Percentiles rank a stretch among this genome's conserved stretches.
These are phyloP conservation scores for Cliona cf. orientalis DNA, from an alignment of 37 sponge, comb jelly and placozoan species.

Conservation along the genomic window DNA sequence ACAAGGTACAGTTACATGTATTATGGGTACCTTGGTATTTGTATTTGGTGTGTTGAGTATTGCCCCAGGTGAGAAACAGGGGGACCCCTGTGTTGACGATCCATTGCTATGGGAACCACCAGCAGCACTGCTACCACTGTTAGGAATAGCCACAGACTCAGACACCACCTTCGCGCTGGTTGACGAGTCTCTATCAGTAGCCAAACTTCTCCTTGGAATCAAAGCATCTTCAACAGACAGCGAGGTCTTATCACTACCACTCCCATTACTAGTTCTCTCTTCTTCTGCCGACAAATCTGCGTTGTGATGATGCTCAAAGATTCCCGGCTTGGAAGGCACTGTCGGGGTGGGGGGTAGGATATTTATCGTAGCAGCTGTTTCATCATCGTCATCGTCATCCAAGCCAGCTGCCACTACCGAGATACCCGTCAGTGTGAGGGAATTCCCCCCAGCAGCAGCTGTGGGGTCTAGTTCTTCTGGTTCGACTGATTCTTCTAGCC, in stretches of 20 bases:
- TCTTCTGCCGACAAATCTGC: too few species aligned
- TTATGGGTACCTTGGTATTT: background rate
- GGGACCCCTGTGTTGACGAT: background rate
- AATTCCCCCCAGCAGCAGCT: background rate
- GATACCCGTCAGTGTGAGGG: background rate
- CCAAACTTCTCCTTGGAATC: too few species aligned
- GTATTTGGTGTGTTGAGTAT: constrained; percentile 14
- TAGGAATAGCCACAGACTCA: background rate
- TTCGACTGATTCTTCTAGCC: constrained; percentile 22
- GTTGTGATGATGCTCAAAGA: too few species aligned
- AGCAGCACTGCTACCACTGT: background rate
- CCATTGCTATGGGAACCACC: background rate
- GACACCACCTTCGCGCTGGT: too few species aligned
- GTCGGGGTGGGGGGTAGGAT: constrained; percentile 59
- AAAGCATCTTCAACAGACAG: too few species aligned
- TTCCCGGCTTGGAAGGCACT: too few species aligned
- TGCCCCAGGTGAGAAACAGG: constrained; percentile 26
- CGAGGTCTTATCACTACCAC: too few species aligned
- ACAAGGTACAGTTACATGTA: background rate
- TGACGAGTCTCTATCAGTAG: too few species aligned
- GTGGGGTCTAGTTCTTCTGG: background rate
- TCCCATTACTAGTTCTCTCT: too few species aligned
- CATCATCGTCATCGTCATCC: background rate
- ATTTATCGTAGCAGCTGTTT: background rate
- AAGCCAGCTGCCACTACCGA: background rate